A percentile compares a stretch with the other conserved stretches of the same genome.
phyloP scores from a whole-genome alignment of 2,797 vertebrate species.

The Eidolon dupreanum region DNA sequence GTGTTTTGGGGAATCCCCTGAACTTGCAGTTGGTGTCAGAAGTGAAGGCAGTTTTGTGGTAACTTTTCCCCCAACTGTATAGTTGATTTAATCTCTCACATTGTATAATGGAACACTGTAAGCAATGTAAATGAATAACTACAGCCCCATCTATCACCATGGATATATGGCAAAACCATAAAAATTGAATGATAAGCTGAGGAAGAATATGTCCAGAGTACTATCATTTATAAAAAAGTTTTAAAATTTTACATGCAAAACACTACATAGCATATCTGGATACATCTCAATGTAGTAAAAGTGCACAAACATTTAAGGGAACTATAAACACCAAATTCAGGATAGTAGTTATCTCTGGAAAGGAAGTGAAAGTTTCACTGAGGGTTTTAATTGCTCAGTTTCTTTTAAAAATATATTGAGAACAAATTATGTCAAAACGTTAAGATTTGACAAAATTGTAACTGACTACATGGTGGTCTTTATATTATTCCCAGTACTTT shows the following conservation, averaged over 20 bases:
- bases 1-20: not conserved
- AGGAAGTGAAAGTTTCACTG: not conserved
- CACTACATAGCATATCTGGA: not conserved
- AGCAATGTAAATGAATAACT: constrained; percentile 15
- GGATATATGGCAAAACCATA: not conserved
- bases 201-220: not conserved
- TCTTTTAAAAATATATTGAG: not conserved
- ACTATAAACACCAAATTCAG: not conserved
- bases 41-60: not conserved
- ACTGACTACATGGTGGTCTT: not conserved
- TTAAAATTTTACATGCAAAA: not conserved
- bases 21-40: not conserved
- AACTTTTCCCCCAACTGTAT: not conserved
- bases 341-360: not conserved
- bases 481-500: not conserved
- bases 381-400: not conserved
- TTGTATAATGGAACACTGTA: not conserved
- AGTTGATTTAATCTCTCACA: not conserved
- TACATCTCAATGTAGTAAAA: not conserved
- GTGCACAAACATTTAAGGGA: not conserved
- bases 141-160: not conserved
- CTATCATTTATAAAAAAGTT: not conserved
- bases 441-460: not conserved
- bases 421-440: constrained; percentile 12
- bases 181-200: not conserved